Percentiles rank a stretch among this genome's conserved stretches.
Evolutionary conservation across 2,797 vertebrate genomes (phyloP).

Genomic region (Bovichtus diacanthus): DNA sequence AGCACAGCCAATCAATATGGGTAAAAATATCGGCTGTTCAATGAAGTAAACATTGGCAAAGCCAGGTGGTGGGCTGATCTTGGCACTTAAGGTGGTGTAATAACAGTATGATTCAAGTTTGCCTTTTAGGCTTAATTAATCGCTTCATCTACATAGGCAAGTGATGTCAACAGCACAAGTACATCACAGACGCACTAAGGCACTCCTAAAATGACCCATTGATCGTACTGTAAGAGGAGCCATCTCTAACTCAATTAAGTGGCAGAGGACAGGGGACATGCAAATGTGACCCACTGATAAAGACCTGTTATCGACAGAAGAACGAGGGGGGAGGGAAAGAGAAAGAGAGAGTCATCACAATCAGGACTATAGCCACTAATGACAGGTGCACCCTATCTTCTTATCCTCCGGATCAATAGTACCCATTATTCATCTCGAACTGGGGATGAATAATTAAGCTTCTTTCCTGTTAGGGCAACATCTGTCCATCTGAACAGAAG

Average conservation of each 20-base stretch:
- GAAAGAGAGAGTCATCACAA: slow-evolving; percentile 46
- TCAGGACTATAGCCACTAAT: slow-evolving; percentile 60
- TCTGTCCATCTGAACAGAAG: slow-evolving; percentile 41
- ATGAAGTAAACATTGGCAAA: slow-evolving; percentile 44
- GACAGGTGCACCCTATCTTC: slow-evolving; percentile 53
- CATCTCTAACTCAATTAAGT: slow-evolving; percentile 63
- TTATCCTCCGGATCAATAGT: slow-evolving; percentile 70
- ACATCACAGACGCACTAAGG: slow-evolving; percentile 13
- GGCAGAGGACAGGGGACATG: slow-evolving; percentile 58
- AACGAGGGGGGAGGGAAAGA: slow-evolving; percentile 19
- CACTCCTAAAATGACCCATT: slow-evolving; percentile 30
- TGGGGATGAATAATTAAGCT: slow-evolving; percentile 70
- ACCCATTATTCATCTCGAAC: slow-evolving; percentile 68
- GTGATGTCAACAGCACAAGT: neutral
- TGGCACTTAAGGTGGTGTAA: slow-evolving; percentile 24
- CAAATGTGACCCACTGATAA: slow-evolving; percentile 68
- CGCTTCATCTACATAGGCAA: slow-evolving; percentile 1
- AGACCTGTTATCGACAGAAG: slow-evolving; percentile 64
- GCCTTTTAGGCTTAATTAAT: slow-evolving; percentile 26
- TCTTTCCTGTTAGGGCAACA: slow-evolving; percentile 40
- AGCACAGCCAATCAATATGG: slow-evolving; percentile 43
- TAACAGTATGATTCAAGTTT: slow-evolving; percentile 23
- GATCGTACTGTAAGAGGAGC: slow-evolving; percentile 63
- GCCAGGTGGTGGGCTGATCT: slow-evolving; percentile 33
- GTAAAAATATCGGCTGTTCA: slow-evolving; percentile 48